Percentiles rank a stretch among this genome's conserved stretches.
Conservation (phyloP, 2,888 invertebrate genomes). For the Ptilodon capucinus region DNA sequence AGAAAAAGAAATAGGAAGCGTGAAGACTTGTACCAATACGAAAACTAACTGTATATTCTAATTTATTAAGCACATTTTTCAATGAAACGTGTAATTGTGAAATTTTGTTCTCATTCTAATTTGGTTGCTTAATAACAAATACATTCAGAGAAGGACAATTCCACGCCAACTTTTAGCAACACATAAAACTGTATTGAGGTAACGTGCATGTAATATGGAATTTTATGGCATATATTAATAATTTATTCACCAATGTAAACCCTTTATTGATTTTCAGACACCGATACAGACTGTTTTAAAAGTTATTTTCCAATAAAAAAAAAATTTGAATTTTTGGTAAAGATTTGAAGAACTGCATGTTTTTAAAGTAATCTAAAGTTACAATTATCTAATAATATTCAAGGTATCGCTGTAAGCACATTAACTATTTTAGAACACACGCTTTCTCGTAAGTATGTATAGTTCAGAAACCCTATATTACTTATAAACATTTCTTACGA, state of each 20-base stretch:
- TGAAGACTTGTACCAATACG: too few relatives aligned
- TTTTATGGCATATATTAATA: slow-evolving; percentile 1
- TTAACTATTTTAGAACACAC: slow-evolving; percentile 79
- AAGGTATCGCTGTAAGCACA: slow-evolving; percentile 53
- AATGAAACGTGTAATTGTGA: too few relatives aligned
- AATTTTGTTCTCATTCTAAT: too few relatives aligned
- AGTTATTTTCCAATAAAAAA: neutral
- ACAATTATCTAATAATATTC: slow-evolving; percentile 30
- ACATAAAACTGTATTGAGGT: slow-evolving; percentile 6
- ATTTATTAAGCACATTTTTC: too few relatives aligned
- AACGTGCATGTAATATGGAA: slow-evolving; percentile 2
- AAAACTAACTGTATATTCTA: too few relatives aligned
- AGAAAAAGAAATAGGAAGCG: neutral
- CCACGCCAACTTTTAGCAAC: slow-evolving; percentile 1
- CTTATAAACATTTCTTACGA: slow-evolving; percentile 38
- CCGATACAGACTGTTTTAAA: neutral
- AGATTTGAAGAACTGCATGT: neutral
- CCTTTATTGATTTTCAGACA: slow-evolving; percentile 6
- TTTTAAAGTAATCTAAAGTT: slow-evolving; percentile 3
- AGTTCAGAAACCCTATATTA: slow-evolving; percentile 36
- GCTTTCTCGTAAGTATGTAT: slow-evolving; percentile 63
- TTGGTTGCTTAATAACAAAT: too few relatives aligned
- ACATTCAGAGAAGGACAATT: neutral
- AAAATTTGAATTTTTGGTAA: neutral
- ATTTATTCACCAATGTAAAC: neutral